Base-by-base conservation (phyloP, 2,888 invertebrate genomes). In the Andrena dorsata region DNA sequence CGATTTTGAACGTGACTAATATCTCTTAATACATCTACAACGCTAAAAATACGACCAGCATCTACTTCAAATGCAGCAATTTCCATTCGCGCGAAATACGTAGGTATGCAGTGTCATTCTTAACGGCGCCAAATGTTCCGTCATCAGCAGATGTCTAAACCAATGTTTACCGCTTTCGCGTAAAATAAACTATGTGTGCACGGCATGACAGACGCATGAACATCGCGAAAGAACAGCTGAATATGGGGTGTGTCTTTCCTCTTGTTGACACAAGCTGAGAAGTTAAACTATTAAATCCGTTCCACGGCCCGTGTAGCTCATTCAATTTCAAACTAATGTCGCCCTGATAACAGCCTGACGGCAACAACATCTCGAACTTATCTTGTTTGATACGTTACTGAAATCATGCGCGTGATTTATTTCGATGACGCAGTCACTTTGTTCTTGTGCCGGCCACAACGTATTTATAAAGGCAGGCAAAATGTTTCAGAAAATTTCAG, bases 401-500 rank as follows among this genome's bases (percentile, higher is more conserved):
- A 20, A 51, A 51, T 51, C 51, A 51, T 7, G 20, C 20, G 51
- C 20, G 70, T 79, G 72, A 81, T 81, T 85, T 83, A 79, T 76
- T 65, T 70, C 63, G 23, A 61, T 86, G 79, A 81, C 72, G 81
- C 41, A 5, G 35, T 6, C 10, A 4, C 8, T 5, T 23, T 53
- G 41, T 1, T 30, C 20, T 20, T 2, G 35, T 8, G n/a, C 56
- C 4, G 8, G 2, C 1, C 10, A 26, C n/a, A 13, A 13, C 6
- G 5, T 23, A n/a, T 20, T 28, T 2, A 32, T 10, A 10, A 23
- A 61, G 49, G 53, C 32, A 13, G 23, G 23, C 10, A 13, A 56
- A 56, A 26, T 20, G 23, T 23, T 3, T 20, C 26, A 23, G 3
- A 56, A 56, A 20, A 56, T 20, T 8, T 23, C 0, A 26, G 8